These are phyloP conservation scores for Zapus hudsonius DNA, from an alignment of 2,113 vertebrate species.

Conservation along the genomic window DNA sequence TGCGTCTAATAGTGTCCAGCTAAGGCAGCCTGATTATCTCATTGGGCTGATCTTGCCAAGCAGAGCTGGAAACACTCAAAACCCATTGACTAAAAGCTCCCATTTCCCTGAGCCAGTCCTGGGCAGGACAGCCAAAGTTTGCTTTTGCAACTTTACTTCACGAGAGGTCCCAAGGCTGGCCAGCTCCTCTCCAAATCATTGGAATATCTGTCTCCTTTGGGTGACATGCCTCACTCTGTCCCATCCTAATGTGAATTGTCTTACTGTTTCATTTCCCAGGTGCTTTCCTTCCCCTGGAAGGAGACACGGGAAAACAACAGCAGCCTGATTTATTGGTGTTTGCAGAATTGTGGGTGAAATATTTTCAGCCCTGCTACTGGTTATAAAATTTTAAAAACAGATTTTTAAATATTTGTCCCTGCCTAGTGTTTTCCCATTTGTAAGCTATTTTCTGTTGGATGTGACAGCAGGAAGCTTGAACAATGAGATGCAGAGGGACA, in stretches of 20 bases:
- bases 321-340: constrained; percentile 37
- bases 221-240: background rate
- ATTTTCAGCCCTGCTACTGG: constrained; percentile 44
- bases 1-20: background rate
- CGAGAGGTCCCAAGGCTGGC: background rate
- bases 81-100: background rate
- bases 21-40: constrained; percentile 27
- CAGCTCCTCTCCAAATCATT: background rate
- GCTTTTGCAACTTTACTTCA: background rate
- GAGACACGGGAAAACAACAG: background rate
- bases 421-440: constrained; percentile 64
- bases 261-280: background rate
- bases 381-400: constrained; percentile 61
- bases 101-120: background rate
- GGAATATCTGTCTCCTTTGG: background rate
- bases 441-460: constrained; percentile 51
- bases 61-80: background rate
- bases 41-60: background rate
- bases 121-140: background rate
- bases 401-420: constrained; percentile 49
- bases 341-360: constrained; percentile 54
- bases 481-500: constrained; percentile 19
- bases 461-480: background rate
- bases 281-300: constrained; percentile 34
- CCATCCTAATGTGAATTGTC: background rate